Evolutionary conservation across 2,888 invertebrate species (phyloP).

Genomic region (Megamerina dolium): DNA sequence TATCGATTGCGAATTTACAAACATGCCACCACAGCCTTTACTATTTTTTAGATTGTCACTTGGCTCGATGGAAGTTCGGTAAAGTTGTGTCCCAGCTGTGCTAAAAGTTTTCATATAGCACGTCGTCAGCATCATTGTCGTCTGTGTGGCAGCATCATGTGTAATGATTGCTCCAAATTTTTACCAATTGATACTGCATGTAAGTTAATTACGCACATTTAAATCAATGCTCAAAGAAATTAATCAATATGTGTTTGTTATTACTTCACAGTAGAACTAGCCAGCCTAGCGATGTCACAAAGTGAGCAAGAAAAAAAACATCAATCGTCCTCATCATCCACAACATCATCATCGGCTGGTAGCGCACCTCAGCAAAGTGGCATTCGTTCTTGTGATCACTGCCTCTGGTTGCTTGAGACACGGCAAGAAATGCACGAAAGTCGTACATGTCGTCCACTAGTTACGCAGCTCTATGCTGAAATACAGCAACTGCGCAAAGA

Average conservation of each 20-base stretch:
- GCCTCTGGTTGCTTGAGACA: conserved; percentile 72
- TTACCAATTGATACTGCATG: conserved; percentile 72
- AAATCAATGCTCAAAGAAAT: no score
- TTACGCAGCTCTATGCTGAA: conserved; percentile 77
- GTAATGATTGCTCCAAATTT: conserved; percentile 85
- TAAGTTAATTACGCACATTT: conserved; percentile 50
- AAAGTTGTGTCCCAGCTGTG: conserved; percentile 85
- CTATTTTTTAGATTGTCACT: conserved; percentile 59
- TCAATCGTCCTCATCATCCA: conserved; percentile 15
- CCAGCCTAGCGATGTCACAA: conserved; percentile 35
- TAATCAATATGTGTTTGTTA: no score
- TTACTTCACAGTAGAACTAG: conserved; percentile 41
- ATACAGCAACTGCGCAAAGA: conserved; percentile 72
- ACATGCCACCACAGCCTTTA: neutral
- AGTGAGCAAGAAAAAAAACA: conserved; percentile 32
- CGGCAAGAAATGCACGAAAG: conserved; percentile 74
- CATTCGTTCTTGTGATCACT: conserved; percentile 69
- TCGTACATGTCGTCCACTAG: conserved; percentile 69
- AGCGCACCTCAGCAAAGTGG: conserved; percentile 50
- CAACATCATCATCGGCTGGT: neutral
- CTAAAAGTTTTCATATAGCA: conserved; percentile 78
- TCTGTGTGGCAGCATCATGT: conserved; percentile 89
- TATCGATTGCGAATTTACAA: neutral
- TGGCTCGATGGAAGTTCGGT: conserved; percentile 93
- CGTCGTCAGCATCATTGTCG: conserved; percentile 94